Evolutionary conservation across 2,113 vertebrate genomes (phyloP), one percentile per base, ranked within the genome.

Genomic region (Cariama cristata): DNA sequence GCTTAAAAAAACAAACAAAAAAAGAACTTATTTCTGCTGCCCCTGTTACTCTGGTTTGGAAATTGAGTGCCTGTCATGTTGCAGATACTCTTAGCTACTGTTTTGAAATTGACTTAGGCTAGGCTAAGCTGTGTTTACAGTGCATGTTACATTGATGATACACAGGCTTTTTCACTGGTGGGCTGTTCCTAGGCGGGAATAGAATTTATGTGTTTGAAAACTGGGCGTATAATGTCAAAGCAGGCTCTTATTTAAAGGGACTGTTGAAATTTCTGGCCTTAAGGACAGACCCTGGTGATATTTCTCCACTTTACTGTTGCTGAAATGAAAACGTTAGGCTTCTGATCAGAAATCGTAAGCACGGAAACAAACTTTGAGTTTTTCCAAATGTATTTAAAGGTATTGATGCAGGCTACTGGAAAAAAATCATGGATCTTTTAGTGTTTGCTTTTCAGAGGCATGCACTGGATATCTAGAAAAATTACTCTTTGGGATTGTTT

Each of bases 401-500:
- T 59, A 33, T 55, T 53, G 44, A 20, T 86, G 38, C 33, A 82
- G 44, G 12, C 52, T 92, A 7, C 80, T 91, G 56, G 45, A 35
- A 83, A 45, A 49, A 88, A 85, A 50, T 38, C 17, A 35, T 22
- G 47, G 64, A 7, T 59, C 12, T 38, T 72, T 87, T 47, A 74
- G 50, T 67, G 52, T 84, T 71, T 85, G 44, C 42, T 68, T 85
- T 96, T 60, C 52, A 72, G 84, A 79, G 60, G 30, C 8, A 3
- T 71, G 53, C 60, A 40, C 32, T 67, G 14, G 69, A 22, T 84
- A n/a, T 77, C 86, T 93, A 93, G 96, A 95, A 95, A 94, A 95
- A 71, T 40, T 21, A 47, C 28, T 50, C 35, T 93, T 94, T 85
- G 75, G 89, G 40, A 32, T 93, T 12, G 11, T 93, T 97, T 94